Conservation (phyloP, 1,140 invertebrate species). For the Eriocheir sinensis region DNA sequence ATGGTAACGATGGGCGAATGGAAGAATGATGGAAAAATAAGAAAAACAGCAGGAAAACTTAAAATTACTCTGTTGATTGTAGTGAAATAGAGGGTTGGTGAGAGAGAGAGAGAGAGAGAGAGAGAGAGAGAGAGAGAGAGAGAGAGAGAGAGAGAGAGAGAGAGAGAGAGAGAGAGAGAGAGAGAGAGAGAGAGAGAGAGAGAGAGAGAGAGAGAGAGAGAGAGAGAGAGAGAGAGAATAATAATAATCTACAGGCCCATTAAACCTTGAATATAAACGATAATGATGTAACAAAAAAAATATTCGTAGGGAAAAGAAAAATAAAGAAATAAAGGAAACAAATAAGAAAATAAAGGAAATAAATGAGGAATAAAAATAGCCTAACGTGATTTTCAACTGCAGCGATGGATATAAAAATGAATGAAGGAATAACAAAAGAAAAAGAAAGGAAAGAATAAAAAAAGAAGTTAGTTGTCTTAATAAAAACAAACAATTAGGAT, state of each 20-base stretch:
- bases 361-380: not conserved
- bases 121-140: conserved; percentile 42
- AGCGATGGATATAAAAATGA: too few species aligned
- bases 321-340: not conserved
- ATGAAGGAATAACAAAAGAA: too few species aligned
- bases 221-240: not conserved
- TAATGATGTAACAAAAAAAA: too few species aligned
- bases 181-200: conserved; percentile 24
- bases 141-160: conserved; percentile 31
- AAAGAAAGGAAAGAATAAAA: not conserved
- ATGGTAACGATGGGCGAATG: too few species aligned
- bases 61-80: not conserved
- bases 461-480: too few species aligned
- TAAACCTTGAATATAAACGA: too few species aligned
- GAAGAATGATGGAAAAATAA: too few species aligned
- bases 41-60: not conserved
- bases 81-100: not conserved
- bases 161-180: conserved; percentile 25
- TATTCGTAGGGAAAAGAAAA: too few species aligned
- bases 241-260: too few species aligned
- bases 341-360: not conserved
- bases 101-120: not conserved
- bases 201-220: conserved; percentile 19
- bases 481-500: not conserved
- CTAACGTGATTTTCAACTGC: too few species aligned